Evolutionary conservation across 2,888 invertebrate species (phyloP).

Genomic region (Rotaria sp.): DNA sequence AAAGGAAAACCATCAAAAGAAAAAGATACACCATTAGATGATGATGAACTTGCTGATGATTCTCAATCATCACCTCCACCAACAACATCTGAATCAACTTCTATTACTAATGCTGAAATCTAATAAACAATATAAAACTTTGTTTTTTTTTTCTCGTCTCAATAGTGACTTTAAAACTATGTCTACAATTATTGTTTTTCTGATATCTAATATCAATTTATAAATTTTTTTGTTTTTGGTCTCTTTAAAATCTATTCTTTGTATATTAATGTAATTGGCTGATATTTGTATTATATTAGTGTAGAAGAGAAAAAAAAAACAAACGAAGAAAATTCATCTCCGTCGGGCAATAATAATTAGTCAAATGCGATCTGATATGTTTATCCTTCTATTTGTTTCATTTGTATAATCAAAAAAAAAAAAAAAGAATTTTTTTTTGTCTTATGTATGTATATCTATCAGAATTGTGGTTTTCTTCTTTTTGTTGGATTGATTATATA

Average conservation of each 20-base stretch:
- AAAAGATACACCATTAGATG: background rate
- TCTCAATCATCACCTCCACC: background rate
- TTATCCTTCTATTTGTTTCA: background rate
- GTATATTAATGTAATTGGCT: background rate
- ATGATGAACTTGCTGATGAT: background rate
- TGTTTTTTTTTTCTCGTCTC: background rate
- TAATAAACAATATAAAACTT: background rate
- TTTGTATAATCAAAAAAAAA: background rate
- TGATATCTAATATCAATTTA: background rate
- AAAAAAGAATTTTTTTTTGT: background rate
- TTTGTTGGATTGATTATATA: too few species aligned
- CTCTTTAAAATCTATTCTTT: background rate
- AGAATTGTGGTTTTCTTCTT: background rate
- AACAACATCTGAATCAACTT: background rate
- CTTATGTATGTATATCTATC: background rate
- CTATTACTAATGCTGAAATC: background rate
- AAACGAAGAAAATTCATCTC: background rate
- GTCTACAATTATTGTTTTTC: too few species aligned
- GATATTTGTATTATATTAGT: conserved; percentile 2
- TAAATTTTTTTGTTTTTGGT: too few species aligned
- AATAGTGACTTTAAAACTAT: too few species aligned
- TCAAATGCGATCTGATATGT: background rate
- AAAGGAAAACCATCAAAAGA: background rate
- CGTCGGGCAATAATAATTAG: background rate
- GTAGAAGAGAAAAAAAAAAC: background rate